Evolutionary conservation across 2,888 invertebrate species (phyloP), one percentile per base, ranked within the genome.

Genomic region (Siphlonurus alternatus): DNA sequence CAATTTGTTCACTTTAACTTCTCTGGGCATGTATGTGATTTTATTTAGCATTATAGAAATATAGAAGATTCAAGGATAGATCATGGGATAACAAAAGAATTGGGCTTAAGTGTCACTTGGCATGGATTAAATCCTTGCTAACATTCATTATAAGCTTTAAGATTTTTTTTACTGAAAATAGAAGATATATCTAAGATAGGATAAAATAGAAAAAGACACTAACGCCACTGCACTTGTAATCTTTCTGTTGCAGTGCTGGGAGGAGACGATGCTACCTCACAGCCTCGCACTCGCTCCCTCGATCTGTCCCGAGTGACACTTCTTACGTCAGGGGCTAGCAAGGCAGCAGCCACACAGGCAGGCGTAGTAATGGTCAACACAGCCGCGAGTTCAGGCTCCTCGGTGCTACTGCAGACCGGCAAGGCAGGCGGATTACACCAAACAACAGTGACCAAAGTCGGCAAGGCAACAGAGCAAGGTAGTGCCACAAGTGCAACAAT

Each of bases 401-500:
- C 38, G 5, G 38, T 38, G 15, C 38, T 38, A 38, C 38, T 38
- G 5, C 38, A 38, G 15, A 5, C 5, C 5, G 38, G 38, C 5
- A n/a, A n/a, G n/a, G n/a, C n/a, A n/a, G 38, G 38, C 5, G 15
- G 7, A 38, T 38, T 38, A 15, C 7, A 10, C 5, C 38, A 38
- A 5, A 5, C 5, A 15, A 15, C 38, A 15, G 38, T 38, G 5
- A 38, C 38, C 38, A 38, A 38, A 38, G 5, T 15, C 38, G 15
- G 15, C 7, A 15, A 10, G 15, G n/a, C n/a, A 62, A 64, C 61
- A 64, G 54, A 23, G 19, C 25, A 65, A 63, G 22, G 62, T 61
- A 65, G 25, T 74, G 65, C 71, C 73, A 51, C 75, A 74, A 67
- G 67, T 74, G 7, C 63, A 73, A 23, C 70, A 70, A 3, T 38